Evolutionary conservation across 30 jellyfish, hydroid and myxozoan genomes (phyloP).

Genomic region (Sanderia malayensis): DNA sequence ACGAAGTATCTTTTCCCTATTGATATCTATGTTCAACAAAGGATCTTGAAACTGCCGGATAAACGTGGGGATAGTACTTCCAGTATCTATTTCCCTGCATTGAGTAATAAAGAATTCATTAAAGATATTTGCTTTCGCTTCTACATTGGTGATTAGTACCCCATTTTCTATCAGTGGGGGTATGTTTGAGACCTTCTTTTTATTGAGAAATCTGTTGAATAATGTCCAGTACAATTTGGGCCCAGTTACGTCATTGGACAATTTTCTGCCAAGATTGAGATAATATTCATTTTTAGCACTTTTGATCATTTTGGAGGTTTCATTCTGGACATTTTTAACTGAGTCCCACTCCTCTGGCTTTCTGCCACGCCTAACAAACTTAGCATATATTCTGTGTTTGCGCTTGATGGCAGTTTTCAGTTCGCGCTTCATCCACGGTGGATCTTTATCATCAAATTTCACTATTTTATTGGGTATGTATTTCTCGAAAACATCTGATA

Average conservation of each 20-base stretch:
- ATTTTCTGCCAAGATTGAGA: slow-evolving; percentile 32
- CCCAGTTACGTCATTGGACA: slow-evolving; percentile 27
- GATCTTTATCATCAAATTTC: slow-evolving; percentile 37
- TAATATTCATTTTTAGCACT: slow-evolving; percentile 26
- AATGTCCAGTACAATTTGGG: slow-evolving; percentile 37
- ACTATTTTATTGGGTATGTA: slow-evolving; percentile 31
- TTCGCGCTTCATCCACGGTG: slow-evolving; percentile 53
- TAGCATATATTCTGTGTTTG: slow-evolving; percentile 23
- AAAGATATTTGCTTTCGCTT: background rate
- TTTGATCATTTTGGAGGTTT: slow-evolving; percentile 17
- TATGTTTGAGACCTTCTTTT: slow-evolving; percentile 24
- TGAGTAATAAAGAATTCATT: slow-evolving; percentile 3
- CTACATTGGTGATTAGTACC: background rate
- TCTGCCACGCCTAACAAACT: slow-evolving; percentile 36
- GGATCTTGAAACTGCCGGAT: background rate
- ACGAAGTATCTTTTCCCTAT: background rate
- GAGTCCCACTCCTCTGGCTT: slow-evolving; percentile 42
- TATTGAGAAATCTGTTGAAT: slow-evolving; percentile 37
- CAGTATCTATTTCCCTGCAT: background rate
- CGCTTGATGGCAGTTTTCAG: slow-evolving; percentile 46
- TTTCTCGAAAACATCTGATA: slow-evolving; percentile 14
- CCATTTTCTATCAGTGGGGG: slow-evolving; percentile 12
- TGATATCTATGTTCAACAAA: background rate
- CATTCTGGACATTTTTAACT: slow-evolving; percentile 11
- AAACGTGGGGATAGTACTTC: background rate